A percentile compares a stretch with the other conserved stretches of the same genome.
phyloP scores from a whole-genome alignment of 2,888 invertebrate species.

The Tiliacea citrago region DNA sequence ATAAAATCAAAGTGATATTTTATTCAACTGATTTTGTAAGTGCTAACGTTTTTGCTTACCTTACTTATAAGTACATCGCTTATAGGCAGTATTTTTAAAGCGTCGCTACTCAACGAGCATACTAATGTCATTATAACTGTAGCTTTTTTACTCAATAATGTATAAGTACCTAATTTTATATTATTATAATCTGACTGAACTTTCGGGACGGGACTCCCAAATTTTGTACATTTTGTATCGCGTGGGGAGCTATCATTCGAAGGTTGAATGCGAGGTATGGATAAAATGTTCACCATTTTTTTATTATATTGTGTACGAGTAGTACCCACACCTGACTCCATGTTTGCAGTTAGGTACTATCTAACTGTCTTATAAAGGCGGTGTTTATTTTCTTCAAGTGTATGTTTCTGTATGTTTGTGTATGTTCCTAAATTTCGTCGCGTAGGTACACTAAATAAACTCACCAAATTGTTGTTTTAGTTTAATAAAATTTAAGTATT shows the following conservation, averaged over 20 bases:
- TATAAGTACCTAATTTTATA: constrained; percentile 76
- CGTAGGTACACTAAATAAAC: constrained; percentile 80
- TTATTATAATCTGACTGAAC: constrained; percentile 83
- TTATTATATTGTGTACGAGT: constrained; percentile 54
- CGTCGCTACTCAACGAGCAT: constrained; percentile 80
- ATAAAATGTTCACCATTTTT: constrained; percentile 68
- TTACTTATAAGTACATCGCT: constrained; percentile 78
- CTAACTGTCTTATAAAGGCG: constrained; percentile 81
- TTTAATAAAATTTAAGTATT: constrained; percentile 78
- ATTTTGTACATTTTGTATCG: constrained; percentile 83
- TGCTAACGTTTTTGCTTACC: constrained; percentile 78
- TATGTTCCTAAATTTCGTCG: constrained; percentile 87
- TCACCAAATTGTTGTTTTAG: constrained; percentile 88
- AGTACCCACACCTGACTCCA: constrained; percentile 53
- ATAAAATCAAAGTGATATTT: constrained; percentile 86
- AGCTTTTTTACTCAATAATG: constrained; percentile 88
- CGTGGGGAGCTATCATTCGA: constrained; percentile 71
- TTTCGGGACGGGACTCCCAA: constrained; percentile 73
- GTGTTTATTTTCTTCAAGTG: constrained; percentile 70
- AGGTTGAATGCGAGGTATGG: constrained; percentile 69
- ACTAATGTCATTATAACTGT: constrained; percentile 79
- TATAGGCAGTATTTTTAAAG: constrained; percentile 85
- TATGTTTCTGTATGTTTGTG: constrained; percentile 69
- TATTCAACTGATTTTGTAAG: constrained; percentile 77
- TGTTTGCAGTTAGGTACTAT: constrained; percentile 62